Percentiles rank a stretch among this genome's conserved stretches.
phyloP scores from a whole-genome alignment of 1,140 invertebrate species.

The Ectropis grisescens region DNA sequence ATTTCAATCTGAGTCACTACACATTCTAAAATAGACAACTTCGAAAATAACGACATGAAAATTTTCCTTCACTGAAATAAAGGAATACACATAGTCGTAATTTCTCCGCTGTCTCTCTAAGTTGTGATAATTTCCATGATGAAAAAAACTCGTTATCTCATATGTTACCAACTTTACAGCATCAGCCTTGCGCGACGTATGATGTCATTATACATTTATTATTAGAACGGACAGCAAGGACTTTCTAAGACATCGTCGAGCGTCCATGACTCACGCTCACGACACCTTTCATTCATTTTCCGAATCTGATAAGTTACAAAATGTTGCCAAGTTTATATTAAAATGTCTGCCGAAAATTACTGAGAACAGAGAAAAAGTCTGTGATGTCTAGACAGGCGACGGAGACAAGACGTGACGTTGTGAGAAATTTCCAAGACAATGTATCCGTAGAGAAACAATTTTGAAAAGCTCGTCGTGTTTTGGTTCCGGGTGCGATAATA shows the following conservation, averaged over 20 bases:
- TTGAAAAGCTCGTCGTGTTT: no score
- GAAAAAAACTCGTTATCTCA: no score
- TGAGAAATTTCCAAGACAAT: constrained; percentile 14
- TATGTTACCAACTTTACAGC: constrained; percentile 11
- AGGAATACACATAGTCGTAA: no score
- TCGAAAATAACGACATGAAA: no score
- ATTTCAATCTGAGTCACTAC: no score
- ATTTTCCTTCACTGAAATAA: background rate
- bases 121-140: constrained; percentile 3
- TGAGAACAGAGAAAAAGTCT: constrained; percentile 51
- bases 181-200: constrained; percentile 14
- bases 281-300: constrained; percentile 64
- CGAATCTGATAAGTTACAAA: constrained; percentile 35
- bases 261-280: constrained; percentile 30
- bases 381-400: constrained; percentile 47
- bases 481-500: no score
- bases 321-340: constrained; percentile 52
- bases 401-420: constrained; percentile 41
- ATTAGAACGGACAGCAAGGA: constrained; percentile 27
- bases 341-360: constrained; percentile 59
- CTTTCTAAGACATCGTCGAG: constrained; percentile 11
- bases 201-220: constrained; percentile 18
- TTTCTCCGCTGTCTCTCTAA: no score
- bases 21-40: no score
- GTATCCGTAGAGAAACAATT: no score